Evolutionary conservation across 2,888 invertebrate species (phyloP).

Genomic region (Heliconius cydno): DNA sequence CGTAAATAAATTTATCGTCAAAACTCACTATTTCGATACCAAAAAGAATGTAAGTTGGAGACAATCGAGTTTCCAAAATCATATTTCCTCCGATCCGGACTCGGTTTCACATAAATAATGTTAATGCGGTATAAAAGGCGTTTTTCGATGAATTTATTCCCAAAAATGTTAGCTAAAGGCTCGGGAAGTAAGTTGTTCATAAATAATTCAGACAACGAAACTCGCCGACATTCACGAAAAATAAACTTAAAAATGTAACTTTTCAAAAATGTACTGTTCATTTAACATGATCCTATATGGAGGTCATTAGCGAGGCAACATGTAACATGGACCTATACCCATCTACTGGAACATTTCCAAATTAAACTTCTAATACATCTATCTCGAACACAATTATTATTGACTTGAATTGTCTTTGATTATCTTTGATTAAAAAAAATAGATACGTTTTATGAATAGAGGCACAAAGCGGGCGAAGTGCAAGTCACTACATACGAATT

Average conservation of each 20-base stretch:
- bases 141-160: conserved; percentile 78
- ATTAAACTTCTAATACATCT: conserved; percentile 56
- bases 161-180: conserved; percentile 70
- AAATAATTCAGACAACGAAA: conserved; percentile 66
- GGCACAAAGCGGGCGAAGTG: conserved; percentile 71
- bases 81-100: conserved; percentile 42
- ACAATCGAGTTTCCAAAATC: conserved; percentile 46
- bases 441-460: conserved; percentile 68
- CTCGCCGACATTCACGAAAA: conserved; percentile 38
- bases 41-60: conserved; percentile 38
- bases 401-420: too few species aligned
- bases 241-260: conserved; percentile 42
- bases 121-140: conserved; percentile 75
- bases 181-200: conserved; percentile 77
- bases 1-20: conserved; percentile 39
- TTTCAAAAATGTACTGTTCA: conserved; percentile 30
- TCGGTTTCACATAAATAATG: conserved; percentile 64
- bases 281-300: conserved; percentile 52
- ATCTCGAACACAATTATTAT: conserved; percentile 66
- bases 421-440: conserved; percentile 68
- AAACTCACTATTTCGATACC: conserved; percentile 40
- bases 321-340: background rate
- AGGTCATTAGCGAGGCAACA: conserved; percentile 56
- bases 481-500: conserved; percentile 83
- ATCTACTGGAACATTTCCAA: conserved; percentile 56